phyloP scores from a whole-genome alignment of 2,113 vertebrate species.

The Zeus faber region DNA sequence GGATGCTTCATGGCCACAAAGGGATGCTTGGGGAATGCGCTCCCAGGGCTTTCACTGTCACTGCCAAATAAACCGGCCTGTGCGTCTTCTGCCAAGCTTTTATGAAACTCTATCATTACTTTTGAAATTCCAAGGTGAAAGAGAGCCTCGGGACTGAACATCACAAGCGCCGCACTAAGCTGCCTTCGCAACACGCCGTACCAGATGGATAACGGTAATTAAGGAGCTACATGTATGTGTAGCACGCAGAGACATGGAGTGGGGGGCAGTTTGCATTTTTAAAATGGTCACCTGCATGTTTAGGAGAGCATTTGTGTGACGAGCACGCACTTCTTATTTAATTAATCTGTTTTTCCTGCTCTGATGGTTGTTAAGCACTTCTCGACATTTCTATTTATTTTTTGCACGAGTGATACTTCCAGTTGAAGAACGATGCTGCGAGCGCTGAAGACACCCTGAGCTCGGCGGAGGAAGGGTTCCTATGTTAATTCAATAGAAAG shows the following conservation, averaged over 20 bases:
- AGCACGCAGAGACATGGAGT: conserved; percentile 15
- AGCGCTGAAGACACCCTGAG: conserved; percentile 43
- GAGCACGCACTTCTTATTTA: no score
- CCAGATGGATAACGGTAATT: no score
- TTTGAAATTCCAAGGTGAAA: conserved; percentile 40
- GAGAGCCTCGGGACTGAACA: conserved; percentile 18
- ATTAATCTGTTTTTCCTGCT: conserved; percentile 28
- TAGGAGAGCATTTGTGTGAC: conserved; percentile 1
- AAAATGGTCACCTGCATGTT: conserved; percentile 26
- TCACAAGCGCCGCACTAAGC: no score
- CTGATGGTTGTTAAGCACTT: conserved; percentile 47
- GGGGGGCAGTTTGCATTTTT: conserved; percentile 27
- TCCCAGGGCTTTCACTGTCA: conserved; percentile 24
- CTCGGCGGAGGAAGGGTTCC: conserved; percentile 48
- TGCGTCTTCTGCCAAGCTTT: conserved; percentile 15
- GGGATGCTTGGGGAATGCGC: conserved; percentile 24
- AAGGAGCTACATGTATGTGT: conserved; percentile 19
- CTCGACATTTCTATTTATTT: conserved; percentile 48
- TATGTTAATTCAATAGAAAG: conserved; percentile 62
- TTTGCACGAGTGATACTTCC: conserved; percentile 57
- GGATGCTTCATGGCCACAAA: conserved; percentile 25
- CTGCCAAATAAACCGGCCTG: neutral
- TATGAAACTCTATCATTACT: conserved; percentile 38
- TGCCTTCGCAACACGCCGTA: no score
- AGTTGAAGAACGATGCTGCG: conserved; percentile 29